Percentiles rank a stretch among this genome's conserved stretches.
Conservation (phyloP, 2,797 vertebrate species). For the Rhinella marina region DNA sequence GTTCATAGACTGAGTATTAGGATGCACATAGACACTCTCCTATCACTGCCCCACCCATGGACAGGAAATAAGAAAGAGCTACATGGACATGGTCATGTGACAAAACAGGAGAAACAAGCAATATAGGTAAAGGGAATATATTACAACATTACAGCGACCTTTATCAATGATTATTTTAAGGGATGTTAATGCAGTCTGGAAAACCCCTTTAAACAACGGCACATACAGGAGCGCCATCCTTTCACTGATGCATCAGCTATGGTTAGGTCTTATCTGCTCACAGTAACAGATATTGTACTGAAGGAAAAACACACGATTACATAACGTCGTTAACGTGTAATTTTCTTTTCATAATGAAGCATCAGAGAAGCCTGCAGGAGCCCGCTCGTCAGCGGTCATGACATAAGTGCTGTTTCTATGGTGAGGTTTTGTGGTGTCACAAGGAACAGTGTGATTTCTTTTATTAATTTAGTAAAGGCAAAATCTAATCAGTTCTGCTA, state of each 20-base stretch:
- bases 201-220: not conserved
- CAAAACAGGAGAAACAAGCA: no score
- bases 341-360: conserved; percentile 42
- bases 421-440: conserved; percentile 42
- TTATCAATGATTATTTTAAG: no score
- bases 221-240: not conserved
- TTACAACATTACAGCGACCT: no score
- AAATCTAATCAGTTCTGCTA: conserved; percentile 26
- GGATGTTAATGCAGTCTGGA: no score
- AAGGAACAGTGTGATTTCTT: conserved; percentile 30
- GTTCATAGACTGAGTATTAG: no score
- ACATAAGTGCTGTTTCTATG: conserved; percentile 50
- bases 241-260: not conserved
- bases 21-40: no score
- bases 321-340: conserved; percentile 17
- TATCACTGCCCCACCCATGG: no score
- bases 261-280: not conserved
- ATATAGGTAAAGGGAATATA: no score
- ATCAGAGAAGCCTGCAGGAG: conserved; percentile 45
- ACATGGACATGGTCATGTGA: no score
- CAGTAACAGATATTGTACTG: not conserved
- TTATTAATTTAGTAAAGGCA: conserved; percentile 10
- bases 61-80: no score
- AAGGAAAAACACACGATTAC: not conserved
- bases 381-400: conserved; percentile 6